Evolutionary conservation across 2,888 invertebrate species (phyloP), one percentile per base, ranked within the genome.

Genomic region (Brachyopa scutellaris): DNA sequence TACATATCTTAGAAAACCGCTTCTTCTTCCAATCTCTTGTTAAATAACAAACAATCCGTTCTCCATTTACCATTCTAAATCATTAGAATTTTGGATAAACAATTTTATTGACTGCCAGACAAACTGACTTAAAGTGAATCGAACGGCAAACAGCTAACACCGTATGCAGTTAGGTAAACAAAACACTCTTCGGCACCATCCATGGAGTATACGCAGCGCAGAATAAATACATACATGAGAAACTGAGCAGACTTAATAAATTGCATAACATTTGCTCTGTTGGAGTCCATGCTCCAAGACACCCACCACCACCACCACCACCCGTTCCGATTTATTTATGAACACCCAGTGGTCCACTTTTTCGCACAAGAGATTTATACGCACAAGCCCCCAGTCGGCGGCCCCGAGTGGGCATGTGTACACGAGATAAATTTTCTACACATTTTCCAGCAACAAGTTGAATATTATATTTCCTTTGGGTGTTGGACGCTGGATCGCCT

Each of bases 341-440:
- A 51, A 70, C 69, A 76, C 51, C 59, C 53, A 80, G 64, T 80
- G 80, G 80, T 80, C 74, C 59, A 80, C 69, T 70, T 80, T 74
- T 74, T 73, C 7, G 21, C 45, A 19, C 40, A 69, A 31, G 1
- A 67, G 69, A 77, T 42, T 77, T 70, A 70, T 62, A 55, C 31
- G 55, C 62, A 21, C 62, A 33, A n/a, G 38, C 31, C 51, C 13
- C n/a, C 33, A 3, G 15, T 8, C 40, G 13, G 15, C 45, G 13
- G 9, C 36, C 36, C 33, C 11, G 19, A 45, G 45, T 57, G 61
- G 61, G 74, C 79, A 57, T 69, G 67, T 45, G 38, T 23, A 47
- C 38, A 42, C 53, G 40, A 49, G 57, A 74, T 62, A 67, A 53
- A 62, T 79, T 67, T 61, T 67, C 26, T 42, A 17, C 67, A 55